Percentiles rank a stretch among this genome's conserved stretches.
These are phyloP conservation scores for Actenoides hombroni DNA, from an alignment of 2,113 vertebrate genomes.

Conservation along the genomic window DNA sequence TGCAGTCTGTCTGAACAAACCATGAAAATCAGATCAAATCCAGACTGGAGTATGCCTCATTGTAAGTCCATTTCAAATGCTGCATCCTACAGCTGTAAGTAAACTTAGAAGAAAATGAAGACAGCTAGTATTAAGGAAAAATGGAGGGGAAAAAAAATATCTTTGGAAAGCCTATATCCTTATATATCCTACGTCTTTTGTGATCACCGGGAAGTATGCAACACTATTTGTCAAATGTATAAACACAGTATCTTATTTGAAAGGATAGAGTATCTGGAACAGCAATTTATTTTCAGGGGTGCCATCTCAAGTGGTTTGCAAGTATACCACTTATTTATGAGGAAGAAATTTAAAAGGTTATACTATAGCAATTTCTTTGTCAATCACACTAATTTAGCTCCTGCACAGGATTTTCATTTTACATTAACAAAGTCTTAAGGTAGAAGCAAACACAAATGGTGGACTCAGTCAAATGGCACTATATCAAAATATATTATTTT, in stretches of 20 bases:
- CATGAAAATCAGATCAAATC: background rate
- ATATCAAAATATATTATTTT: background rate
- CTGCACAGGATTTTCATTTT: background rate
- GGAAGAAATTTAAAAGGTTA: background rate
- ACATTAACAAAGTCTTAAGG: background rate
- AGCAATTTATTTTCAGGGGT: background rate
- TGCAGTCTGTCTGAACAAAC: background rate
- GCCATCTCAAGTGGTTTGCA: background rate
- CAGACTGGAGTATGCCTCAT: background rate
- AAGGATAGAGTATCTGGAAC: background rate
- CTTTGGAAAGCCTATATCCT: background rate
- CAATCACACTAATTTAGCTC: background rate
- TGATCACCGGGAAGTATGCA: background rate
- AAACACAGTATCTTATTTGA: background rate
- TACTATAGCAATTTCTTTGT: background rate
- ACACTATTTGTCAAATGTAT: background rate
- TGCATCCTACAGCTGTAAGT: background rate
- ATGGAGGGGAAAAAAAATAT: background rate
- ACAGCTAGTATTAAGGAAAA: background rate
- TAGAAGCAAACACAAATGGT: background rate
- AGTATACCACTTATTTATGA: background rate
- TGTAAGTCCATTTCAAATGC: background rate
- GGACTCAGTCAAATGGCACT: background rate
- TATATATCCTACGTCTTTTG: background rate
- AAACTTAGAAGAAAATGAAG: background rate